A percentile compares a stretch with the other conserved stretches of the same genome.
Evolutionary conservation across 1,140 invertebrate genomes (phyloP).

Genomic region (Calephelis nemesis): DNA sequence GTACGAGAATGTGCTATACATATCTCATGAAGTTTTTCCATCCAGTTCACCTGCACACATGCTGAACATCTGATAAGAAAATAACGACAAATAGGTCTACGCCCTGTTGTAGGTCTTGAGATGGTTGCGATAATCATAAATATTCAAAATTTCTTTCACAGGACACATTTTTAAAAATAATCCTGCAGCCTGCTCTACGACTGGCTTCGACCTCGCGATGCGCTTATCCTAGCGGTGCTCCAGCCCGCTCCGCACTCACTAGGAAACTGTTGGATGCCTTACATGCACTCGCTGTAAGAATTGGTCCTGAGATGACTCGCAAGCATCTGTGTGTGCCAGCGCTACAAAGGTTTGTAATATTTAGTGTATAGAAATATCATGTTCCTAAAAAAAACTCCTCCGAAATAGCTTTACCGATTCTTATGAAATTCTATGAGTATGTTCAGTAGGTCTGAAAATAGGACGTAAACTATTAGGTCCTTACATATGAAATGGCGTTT

Average conservation of each 20-base stretch:
- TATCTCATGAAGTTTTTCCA: too few species aligned
- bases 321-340: slow-evolving; percentile 86
- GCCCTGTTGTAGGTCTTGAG: too few species aligned
- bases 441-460: too few species aligned
- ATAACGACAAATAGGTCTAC: too few species aligned
- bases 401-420: too few species aligned
- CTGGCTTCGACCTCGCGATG: slow-evolving; percentile 86
- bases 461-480: too few species aligned
- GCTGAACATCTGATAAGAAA: too few species aligned
- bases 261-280: slow-evolving; percentile 90
- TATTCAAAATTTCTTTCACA: slow-evolving; percentile 26
- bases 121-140: background rate
- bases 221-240: slow-evolving; percentile 88
- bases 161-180: slow-evolving; percentile 84
- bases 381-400: too few species aligned
- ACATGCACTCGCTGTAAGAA: slow-evolving; percentile 87
- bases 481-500: too few species aligned
- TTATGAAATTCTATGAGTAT: too few species aligned
- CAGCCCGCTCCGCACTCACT: slow-evolving; percentile 86
- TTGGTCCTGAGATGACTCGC: slow-evolving; percentile 91
- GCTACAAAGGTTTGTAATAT: slow-evolving; percentile 77
- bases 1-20: too few species aligned
- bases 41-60: too few species aligned
- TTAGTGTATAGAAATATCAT: background rate
- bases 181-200: slow-evolving; percentile 88